Conservation (phyloP, 2,888 invertebrate genomes). For the Boloria selene region DNA sequence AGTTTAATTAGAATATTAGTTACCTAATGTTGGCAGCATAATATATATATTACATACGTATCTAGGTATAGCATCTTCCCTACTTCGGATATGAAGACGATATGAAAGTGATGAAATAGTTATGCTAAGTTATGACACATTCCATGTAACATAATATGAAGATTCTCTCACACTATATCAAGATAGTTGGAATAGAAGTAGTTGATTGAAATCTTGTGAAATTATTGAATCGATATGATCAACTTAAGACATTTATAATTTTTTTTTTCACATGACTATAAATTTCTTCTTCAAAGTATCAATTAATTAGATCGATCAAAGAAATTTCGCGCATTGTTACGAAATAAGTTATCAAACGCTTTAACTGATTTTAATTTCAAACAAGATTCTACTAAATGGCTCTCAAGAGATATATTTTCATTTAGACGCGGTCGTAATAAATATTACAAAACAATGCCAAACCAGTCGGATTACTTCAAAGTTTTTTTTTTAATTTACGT, state of each 20-base stretch:
- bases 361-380: slow-evolving; percentile 7
- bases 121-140: slow-evolving; percentile 20
- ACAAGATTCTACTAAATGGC: slow-evolving; percentile 7
- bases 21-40: no score
- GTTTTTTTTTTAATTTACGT: slow-evolving; percentile 16
- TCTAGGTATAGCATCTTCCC: background rate
- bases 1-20: no score
- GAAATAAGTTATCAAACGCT: slow-evolving; percentile 2
- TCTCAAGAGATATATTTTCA: slow-evolving; percentile 19
- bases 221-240: no score
- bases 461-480: slow-evolving; percentile 4
- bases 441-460: slow-evolving; percentile 17
- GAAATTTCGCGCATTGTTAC: background rate
- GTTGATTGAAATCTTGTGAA: background rate
- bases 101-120: slow-evolving; percentile 20
- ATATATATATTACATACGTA: background rate
- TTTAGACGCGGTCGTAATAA: slow-evolving; percentile 24
- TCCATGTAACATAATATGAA: slow-evolving; percentile 4
- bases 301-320: slow-evolving; percentile 11
- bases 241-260: no score
- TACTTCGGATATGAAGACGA: background rate
- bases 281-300: background rate
- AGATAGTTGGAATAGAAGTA: background rate
- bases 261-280: no score
- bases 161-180: background rate